A percentile compares a stretch with the other conserved stretches of the same genome.
phyloP scores from a whole-genome alignment of 2,797 vertebrate genomes.

The Hemitrygon akajei region DNA sequence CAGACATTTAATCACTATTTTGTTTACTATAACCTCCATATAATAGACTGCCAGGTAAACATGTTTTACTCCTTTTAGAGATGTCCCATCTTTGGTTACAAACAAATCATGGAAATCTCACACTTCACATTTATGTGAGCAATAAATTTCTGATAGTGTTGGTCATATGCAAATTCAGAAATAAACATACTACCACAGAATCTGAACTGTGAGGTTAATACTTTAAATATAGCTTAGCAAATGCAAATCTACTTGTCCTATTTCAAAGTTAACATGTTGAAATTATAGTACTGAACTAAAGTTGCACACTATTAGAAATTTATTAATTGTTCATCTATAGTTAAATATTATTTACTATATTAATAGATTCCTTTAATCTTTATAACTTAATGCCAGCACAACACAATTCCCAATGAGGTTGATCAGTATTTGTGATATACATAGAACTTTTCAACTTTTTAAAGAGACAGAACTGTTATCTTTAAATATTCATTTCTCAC shows the following conservation, averaged over 20 bases:
- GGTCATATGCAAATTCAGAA: neutral
- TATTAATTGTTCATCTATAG: neutral
- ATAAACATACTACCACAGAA: neutral
- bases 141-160: neutral
- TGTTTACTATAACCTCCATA: neutral
- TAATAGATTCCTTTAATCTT: neutral
- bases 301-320: neutral
- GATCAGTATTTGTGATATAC: neutral
- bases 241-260: neutral
- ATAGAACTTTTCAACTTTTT: neutral
- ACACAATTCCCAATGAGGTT: neutral
- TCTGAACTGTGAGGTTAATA: neutral
- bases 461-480: neutral
- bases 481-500: slow-evolving; percentile 12
- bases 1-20: neutral
- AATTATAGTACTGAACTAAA: neutral
- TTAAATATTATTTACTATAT: neutral
- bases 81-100: neutral
- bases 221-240: neutral
- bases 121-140: neutral
- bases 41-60: neutral
- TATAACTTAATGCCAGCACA: neutral
- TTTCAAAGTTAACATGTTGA: neutral
- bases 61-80: neutral
- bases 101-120: neutral